These are phyloP conservation scores for Chlorops oryzae DNA, from an alignment of 1,140 invertebrate genomes.

Conservation along the genomic window DNA sequence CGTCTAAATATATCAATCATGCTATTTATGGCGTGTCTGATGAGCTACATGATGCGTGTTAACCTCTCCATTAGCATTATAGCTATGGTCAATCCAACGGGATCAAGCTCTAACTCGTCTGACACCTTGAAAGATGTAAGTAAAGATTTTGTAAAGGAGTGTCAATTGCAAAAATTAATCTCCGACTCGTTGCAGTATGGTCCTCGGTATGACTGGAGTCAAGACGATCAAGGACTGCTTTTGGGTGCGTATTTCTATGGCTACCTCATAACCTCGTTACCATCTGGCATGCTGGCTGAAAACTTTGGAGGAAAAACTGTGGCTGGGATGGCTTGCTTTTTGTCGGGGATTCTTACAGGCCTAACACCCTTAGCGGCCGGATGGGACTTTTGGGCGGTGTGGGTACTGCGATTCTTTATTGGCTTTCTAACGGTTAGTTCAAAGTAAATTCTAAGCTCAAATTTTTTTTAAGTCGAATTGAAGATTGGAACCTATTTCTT, in stretches of 20 bases:
- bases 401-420: slow-evolving; percentile 58
- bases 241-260: slow-evolving; percentile 64
- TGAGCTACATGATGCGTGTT: slow-evolving; percentile 65
- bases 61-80: slow-evolving; percentile 69
- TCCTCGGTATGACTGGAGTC: slow-evolving; percentile 55
- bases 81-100: slow-evolving; percentile 57
- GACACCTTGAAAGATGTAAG: slow-evolving; percentile 35
- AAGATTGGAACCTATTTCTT: too few species aligned
- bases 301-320: slow-evolving; percentile 68
- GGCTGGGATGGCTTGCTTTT: slow-evolving; percentile 50
- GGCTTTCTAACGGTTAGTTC: slow-evolving; percentile 58
- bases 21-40: slow-evolving; percentile 65
- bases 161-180: too few species aligned
- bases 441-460: not conserved
- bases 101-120: slow-evolving; percentile 27
- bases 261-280: slow-evolving; percentile 54
- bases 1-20: slow-evolving; percentile 56
- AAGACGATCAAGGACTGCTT: slow-evolving; percentile 58
- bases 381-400: slow-evolving; percentile 56
- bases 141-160: not conserved
- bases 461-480: too few species aligned
- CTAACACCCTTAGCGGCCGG: slow-evolving; percentile 59
- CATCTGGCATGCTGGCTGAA: slow-evolving; percentile 67
- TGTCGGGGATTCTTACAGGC: slow-evolving; percentile 62
- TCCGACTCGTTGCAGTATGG: slow-evolving; percentile 46